Base-by-base conservation (phyloP, 2,888 invertebrate genomes). In the Eutolmus rufibarbis region DNA sequence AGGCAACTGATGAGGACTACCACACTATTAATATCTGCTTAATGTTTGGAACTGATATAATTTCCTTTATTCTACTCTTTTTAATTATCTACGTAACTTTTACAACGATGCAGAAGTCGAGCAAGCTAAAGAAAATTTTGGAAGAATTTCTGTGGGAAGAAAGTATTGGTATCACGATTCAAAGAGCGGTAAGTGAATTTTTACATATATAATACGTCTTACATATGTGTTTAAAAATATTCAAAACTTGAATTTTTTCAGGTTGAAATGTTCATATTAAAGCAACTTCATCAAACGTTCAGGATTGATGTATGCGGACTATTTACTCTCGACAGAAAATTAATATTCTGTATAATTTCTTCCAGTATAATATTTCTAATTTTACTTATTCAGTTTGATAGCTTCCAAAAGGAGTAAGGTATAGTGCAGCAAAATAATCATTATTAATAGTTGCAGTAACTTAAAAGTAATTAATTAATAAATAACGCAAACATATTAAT, bases 331-430 rank as follows among this genome's bases (percentile, higher is more conserved):
- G 56, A 84, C 7, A 23, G 23, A n/a, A 19, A 57, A 23, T 56
- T 86, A 3, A 40, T 37, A 7, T 14, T 56, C 34, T 19, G 14
- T 2, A 86, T 78, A 5, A 28, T 86, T 56, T 46, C 86, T 12
- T 51, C 86, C 12, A 86, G 51, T 86, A 23, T 51, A 19, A 78
- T 57, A 28, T 28, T 77, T 37, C n/a, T 86, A 23, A 23, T 86
- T 77, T 37, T 86, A 56, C 57, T 86, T 19, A 86, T 86, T 31
- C 86, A 86, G 16, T 86, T 77, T 78, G 77, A 56, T 31, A 34
- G 16, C 2, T 2, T 56, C 8, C 56, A 56, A 56, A 56, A 56
- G 19, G 2, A 8, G 16, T 56, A 19, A n/a, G 9, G 1, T 5
- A n/a, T 56, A 5, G 5, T 56, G 3, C 2, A 19, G 7, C 19